A percentile compares a stretch with the other conserved stretches of the same genome.
Conservation (phyloP, 2,888 invertebrate genomes). For the Shargacucullia verbasci region DNA sequence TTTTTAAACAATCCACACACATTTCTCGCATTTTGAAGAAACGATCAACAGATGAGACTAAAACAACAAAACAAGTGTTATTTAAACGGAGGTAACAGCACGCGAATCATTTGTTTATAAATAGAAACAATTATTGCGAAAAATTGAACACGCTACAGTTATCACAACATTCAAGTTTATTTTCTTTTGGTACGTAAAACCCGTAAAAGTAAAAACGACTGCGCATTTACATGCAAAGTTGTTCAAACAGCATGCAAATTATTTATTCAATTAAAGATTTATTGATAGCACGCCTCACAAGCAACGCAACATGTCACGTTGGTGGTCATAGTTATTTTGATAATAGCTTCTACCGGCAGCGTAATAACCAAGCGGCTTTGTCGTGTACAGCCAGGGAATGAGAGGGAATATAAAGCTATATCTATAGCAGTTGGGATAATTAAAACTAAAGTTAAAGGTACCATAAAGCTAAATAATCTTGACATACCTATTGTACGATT, state of each 20-base stretch:
- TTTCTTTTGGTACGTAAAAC: conserved; percentile 27
- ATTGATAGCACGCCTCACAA: conserved; percentile 39
- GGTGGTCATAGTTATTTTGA: conserved; percentile 29
- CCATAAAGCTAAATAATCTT: too few species aligned
- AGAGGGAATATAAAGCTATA: neutral
- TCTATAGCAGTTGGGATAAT: neutral
- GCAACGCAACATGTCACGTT: conserved; percentile 16
- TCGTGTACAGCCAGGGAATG: conserved; percentile 15
- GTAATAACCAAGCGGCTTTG: conserved; percentile 20
- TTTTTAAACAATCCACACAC: neutral
- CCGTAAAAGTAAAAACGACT: conserved; percentile 11
- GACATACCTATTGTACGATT: too few species aligned
- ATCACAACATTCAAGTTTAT: neutral
- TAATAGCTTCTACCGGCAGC: conserved; percentile 24
- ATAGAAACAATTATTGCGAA: neutral
- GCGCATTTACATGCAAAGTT: conserved; percentile 15
- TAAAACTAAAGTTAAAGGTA: too few species aligned
- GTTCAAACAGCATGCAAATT: conserved; percentile 43
- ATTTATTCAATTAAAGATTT: conserved; percentile 39
- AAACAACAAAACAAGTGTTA: conserved; percentile 3
- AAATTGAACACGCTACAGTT: conserved; percentile 9
- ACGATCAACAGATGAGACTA: too few species aligned
- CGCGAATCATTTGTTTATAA: conserved; percentile 27
- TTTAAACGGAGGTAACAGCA: conserved; percentile 25
- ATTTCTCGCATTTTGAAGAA: conserved; percentile 6